These are phyloP conservation scores for Piscicola geometra DNA, from an alignment of 2,888 invertebrate species.

Conservation along the genomic window DNA sequence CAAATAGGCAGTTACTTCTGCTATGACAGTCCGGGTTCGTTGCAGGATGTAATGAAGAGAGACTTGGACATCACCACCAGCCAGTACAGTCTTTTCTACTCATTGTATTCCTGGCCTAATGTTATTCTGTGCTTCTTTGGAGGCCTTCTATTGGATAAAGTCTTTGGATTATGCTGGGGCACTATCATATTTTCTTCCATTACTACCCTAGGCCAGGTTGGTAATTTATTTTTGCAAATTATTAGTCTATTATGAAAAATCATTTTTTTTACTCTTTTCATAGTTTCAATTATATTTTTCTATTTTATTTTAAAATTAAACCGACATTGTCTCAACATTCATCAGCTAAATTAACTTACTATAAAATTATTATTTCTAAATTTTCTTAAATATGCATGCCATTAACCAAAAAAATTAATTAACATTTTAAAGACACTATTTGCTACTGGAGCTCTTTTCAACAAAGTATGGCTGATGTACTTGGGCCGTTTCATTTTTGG, in stretches of 20 bases:
- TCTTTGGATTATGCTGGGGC: conserved; percentile 87
- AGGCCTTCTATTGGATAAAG: conserved; percentile 87
- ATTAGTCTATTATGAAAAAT: too few species aligned
- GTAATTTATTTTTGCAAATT: conserved; percentile 23
- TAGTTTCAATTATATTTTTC: too few species aligned
- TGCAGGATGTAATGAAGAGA: conserved; percentile 77
- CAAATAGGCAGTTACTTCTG: conserved; percentile 70
- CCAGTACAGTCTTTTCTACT: conserved; percentile 78
- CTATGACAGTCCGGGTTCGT: conserved; percentile 89
- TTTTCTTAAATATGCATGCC: too few species aligned
- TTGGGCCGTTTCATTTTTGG: conserved; percentile 90
- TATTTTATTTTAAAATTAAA: too few species aligned
- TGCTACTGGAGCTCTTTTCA: conserved; percentile 57
- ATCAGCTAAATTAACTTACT: too few species aligned
- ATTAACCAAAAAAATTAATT: too few species aligned
- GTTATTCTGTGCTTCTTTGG: conserved; percentile 89
- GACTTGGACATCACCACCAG: conserved; percentile 76
- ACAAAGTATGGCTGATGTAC: conserved; percentile 68
- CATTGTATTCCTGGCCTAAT: conserved; percentile 89
- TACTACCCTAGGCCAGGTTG: conserved; percentile 75
- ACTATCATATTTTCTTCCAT: conserved; percentile 84
- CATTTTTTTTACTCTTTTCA: too few species aligned
- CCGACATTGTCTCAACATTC: too few species aligned
- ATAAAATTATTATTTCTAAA: too few species aligned
- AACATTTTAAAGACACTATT: conserved; percentile 44